A percentile compares a stretch with the other conserved stretches of the same genome.
These are phyloP conservation scores for Laspeyria flexula DNA, from an alignment of 2,888 invertebrate species.

Conservation along the genomic window DNA sequence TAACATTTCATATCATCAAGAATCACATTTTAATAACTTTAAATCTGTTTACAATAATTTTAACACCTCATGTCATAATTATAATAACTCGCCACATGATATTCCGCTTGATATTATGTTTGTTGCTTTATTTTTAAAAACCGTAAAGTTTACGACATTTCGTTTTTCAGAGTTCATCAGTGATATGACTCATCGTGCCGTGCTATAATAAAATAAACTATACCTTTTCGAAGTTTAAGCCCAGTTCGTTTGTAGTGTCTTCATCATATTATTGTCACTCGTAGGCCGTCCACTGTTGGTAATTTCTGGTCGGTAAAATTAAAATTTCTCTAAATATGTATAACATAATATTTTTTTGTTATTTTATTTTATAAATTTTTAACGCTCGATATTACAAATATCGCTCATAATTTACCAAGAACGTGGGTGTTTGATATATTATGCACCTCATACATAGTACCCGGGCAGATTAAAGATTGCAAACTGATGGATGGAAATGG, in stretches of 20 bases:
- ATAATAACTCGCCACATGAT: conserved; percentile 18
- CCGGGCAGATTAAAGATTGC: conserved; percentile 62
- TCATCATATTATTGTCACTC: too few relatives aligned
- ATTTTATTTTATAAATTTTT: conserved; percentile 34
- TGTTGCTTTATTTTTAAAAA: neutral
- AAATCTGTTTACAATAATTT: conserved; percentile 4
- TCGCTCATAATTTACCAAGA: conserved; percentile 37
- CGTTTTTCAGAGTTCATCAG: too few relatives aligned
- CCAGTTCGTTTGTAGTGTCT: too few relatives aligned
- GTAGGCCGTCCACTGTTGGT: too few relatives aligned
- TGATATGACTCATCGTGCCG: too few relatives aligned
- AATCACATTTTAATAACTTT: conserved; percentile 9
- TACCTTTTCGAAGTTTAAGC: too few relatives aligned
- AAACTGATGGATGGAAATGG: conserved; percentile 61
- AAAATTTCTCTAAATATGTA: too few relatives aligned
- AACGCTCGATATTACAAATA: conserved; percentile 39
- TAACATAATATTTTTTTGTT: too few relatives aligned
- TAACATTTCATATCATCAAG: neutral
- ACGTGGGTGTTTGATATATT: conserved; percentile 59
- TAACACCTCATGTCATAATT: conserved; percentile 14
- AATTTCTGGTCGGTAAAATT: too few relatives aligned
- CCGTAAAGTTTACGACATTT: too few relatives aligned
- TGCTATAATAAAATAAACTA: too few relatives aligned
- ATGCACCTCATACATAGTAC: conserved; percentile 35
- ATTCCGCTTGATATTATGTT: neutral